Evolutionary conservation across 1,140 invertebrate species (phyloP), one percentile per base, ranked within the genome.

Genomic region (Schmidtea mediterranea): DNA sequence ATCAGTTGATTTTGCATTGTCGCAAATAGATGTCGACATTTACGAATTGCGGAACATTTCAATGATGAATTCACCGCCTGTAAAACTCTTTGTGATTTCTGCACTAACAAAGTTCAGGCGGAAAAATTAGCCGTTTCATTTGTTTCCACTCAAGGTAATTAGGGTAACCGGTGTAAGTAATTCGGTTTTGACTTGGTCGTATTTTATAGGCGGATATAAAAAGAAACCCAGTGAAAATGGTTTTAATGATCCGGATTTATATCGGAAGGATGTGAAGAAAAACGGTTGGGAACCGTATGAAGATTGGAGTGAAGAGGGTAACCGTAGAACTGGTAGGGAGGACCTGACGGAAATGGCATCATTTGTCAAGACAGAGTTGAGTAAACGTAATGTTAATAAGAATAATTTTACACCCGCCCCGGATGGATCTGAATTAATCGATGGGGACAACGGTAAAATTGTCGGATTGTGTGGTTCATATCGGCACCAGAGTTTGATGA

Each of bases 41-140:
- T 21, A 13, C 6, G 15, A 24, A 19, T 45, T 13, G 43, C 43
- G 18, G 21, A 45, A 19, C 43, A 45, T 21, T 45, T 45, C 21
- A 21, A 21, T 2, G 43, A 45, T 19, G 19, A 45, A 19, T 45
- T 45, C 19, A 21, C 13, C 21, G 9, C 23, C 8, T 45, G 43
- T 45, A 45, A 45, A 21, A 45, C 43, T 13, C 15, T 45, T 15
- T 45, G 43, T 24, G 43, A 45, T 21, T 13, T 45, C 15, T 45
- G 43, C 19, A 21, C 43, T 19, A 21, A 45, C 5, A 45, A 21
- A 24, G 21, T 13, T 2, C 6, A 8, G 5, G 43, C 19, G 19
- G 43, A 45, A 19, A 21, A 21, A 24, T 13, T 15, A 22, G 10
- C 21, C 15, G 15, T 45, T 19, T 13, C 43, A 6, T 45, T 19